These are phyloP conservation scores for Acleris sparsana DNA, from an alignment of 2,888 invertebrate genomes.

Conservation along the genomic window DNA sequence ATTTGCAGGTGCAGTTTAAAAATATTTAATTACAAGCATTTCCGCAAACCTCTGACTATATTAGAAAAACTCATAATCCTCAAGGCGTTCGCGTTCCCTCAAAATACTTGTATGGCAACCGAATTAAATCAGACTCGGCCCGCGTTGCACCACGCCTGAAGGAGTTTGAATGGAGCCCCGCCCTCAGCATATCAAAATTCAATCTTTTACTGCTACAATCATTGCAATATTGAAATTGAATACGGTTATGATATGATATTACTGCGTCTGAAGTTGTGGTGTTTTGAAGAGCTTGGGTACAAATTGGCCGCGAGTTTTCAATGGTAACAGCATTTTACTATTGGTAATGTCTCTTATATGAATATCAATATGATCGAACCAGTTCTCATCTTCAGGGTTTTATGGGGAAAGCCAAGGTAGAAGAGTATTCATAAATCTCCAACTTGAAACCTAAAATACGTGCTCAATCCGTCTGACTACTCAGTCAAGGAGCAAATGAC, in stretches of 20 bases:
- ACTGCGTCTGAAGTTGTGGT: conserved; percentile 27
- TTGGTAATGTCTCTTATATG: conserved; percentile 19
- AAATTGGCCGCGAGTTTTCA: neutral
- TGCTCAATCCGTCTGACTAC: too few relatives aligned
- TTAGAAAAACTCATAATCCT: conserved; percentile 16
- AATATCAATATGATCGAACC: neutral
- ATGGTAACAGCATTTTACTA: neutral
- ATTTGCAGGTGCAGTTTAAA: too few relatives aligned
- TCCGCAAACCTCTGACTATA: neutral
- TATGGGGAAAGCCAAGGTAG: too few relatives aligned
- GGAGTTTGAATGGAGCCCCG: conserved; percentile 59
- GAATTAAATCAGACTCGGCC: conserved; percentile 32
- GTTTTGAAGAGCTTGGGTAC: neutral
- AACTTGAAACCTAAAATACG: too few relatives aligned
- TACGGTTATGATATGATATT: conserved; percentile 47
- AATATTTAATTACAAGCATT: neutral
- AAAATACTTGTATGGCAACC: conserved; percentile 27
- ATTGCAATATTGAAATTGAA: conserved; percentile 73
- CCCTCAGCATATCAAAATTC: conserved; percentile 68
- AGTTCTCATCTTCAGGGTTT: too few relatives aligned
- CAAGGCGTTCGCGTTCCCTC: conserved; percentile 6
- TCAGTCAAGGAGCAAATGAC: too few relatives aligned
- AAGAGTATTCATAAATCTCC: too few relatives aligned
- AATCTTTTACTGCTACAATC: conserved; percentile 62
- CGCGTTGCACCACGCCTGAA: conserved; percentile 54